Evolutionary conservation across 2,113 vertebrate species (phyloP).

Genomic region (Romanogobio albipinnatus): DNA sequence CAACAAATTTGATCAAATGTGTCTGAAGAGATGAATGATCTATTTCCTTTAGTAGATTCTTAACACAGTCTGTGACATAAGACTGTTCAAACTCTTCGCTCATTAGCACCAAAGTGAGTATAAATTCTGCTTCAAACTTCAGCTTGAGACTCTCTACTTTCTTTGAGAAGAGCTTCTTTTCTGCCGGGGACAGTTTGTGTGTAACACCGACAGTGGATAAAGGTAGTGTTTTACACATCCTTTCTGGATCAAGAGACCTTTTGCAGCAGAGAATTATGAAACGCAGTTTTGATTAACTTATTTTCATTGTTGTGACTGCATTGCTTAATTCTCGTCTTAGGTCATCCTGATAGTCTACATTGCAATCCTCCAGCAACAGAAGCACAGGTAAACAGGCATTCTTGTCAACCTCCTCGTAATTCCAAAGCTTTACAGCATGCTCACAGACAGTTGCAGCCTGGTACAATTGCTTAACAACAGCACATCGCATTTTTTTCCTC

Average conservation of each 20-base stretch:
- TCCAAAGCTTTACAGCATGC: slow-evolving; percentile 76
- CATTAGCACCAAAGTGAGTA: slow-evolving; percentile 84
- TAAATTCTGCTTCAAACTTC: slow-evolving; percentile 68
- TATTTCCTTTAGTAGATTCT: slow-evolving; percentile 74
- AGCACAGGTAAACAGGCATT: slow-evolving; percentile 75
- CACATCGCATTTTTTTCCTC: slow-evolving; percentile 77
- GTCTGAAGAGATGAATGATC: slow-evolving; percentile 67
- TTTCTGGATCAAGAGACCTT: slow-evolving; percentile 76
- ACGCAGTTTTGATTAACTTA: slow-evolving; percentile 63
- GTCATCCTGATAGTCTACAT: slow-evolving; percentile 78
- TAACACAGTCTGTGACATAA: slow-evolving; percentile 74
- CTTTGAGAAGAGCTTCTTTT: slow-evolving; percentile 74
- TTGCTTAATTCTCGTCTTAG: slow-evolving; percentile 70
- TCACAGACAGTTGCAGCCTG: slow-evolving; percentile 65
- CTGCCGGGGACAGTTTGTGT: slow-evolving; percentile 75
- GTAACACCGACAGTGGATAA: slow-evolving; percentile 80
- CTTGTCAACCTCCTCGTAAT: slow-evolving; percentile 78
- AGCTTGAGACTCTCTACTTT: slow-evolving; percentile 69
- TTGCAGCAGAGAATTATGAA: slow-evolving; percentile 82
- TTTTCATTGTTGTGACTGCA: slow-evolving; percentile 69
- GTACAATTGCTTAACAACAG: slow-evolving; percentile 73
- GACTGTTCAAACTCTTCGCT: slow-evolving; percentile 73
- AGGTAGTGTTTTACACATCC: slow-evolving; percentile 67
- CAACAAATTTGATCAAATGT: slow-evolving; percentile 75
- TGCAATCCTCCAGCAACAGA: slow-evolving; percentile 79